Percentiles rank a stretch among this genome's conserved stretches.
Conservation (phyloP, 2,113 vertebrate species). For the Ceyx melanurus region DNA sequence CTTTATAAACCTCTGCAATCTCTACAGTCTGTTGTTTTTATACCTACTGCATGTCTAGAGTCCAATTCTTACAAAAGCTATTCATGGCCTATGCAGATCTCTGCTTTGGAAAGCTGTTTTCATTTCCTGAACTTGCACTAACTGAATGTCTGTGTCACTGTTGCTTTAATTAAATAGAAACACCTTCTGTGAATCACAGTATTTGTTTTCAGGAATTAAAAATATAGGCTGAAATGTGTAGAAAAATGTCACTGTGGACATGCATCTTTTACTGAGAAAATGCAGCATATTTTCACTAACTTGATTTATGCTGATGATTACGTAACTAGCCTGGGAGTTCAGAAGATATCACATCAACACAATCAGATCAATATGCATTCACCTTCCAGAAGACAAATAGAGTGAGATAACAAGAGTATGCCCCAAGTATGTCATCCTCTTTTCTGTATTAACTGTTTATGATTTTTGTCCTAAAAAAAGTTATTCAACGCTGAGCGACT, state of each 20-base stretch:
- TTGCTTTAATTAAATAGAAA: background rate
- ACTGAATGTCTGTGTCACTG: background rate
- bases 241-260: background rate
- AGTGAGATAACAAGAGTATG: background rate
- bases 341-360: background rate
- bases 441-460: background rate
- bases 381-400: background rate
- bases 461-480: background rate
- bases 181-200: background rate
- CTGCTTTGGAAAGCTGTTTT: background rate
- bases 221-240: background rate
- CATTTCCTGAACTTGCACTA: background rate
- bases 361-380: background rate
- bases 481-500: accelerated
- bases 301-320: background rate
- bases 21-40: background rate
- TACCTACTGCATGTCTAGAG: background rate
- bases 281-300: background rate
- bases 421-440: too few species aligned
- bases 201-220: background rate
- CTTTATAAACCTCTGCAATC: background rate
- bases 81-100: background rate
- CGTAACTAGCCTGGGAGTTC: accelerated
- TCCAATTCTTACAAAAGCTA: background rate
- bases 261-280: background rate